Base-by-base conservation (phyloP, 2,113 vertebrate genomes). In the Psettodes erumei region DNA sequence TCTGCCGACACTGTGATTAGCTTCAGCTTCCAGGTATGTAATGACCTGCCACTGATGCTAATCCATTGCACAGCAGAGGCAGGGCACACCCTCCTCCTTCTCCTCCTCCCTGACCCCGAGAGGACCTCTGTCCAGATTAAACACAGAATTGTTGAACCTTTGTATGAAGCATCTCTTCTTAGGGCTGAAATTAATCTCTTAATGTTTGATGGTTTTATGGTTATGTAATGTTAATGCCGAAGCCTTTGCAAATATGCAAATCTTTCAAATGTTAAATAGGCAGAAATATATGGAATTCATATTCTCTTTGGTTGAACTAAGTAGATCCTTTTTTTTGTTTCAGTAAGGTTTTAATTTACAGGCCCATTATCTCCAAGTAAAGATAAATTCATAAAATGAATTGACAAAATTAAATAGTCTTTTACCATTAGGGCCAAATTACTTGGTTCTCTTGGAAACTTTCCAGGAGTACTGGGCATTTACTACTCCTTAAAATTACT, bases 1-100 rank as follows among this genome's bases (percentile, higher is more conserved):
- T 83, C 18, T 33, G 2, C 6, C 0, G 55, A 78, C 71, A 79
- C 13, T 66, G 38, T 83, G 6, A 72, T 54, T 75, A 23, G 83
- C 77, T 25, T 25, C 70, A 64, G 71, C 84, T 79, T 27, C 3
- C 87, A 43, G 67, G 77, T 89, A 75, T 50, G 88, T 59, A 79
- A 90, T 88, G 83, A 88, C 82, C 92, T 93, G 80, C 86, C 60
- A 32, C 85, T 73, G 54, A 54, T 0, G 8, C 85, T 91, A 85
- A 95, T 95, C 89, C 92, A 89, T 92, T 90, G 87, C 91, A 90
- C 40, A 58, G 81, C 64, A 87, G 35, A 25, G n/a, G 25, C 30
- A 27, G n/a, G 15, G 25, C 2, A 66, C 13, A 62, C 23, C 42
- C 27, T 43, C 12, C 21, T 66, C 69, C 18, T 45, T n/a, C 19